phyloP scores from a whole-genome alignment of 2,888 invertebrate species.

The Cosmia pyralina region DNA sequence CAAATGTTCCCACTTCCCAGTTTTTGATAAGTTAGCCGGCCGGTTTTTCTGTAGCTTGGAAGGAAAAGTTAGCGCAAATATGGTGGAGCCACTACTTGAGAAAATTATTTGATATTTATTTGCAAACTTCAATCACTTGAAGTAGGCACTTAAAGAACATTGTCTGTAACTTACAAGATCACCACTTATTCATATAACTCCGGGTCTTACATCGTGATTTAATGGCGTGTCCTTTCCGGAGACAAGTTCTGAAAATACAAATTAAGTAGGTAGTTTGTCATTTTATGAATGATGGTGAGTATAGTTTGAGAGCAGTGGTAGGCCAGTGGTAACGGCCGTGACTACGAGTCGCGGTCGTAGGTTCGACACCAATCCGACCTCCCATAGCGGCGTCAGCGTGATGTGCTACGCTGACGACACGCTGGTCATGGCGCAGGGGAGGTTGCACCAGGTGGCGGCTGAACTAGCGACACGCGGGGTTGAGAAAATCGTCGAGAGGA shows the following conservation, averaged over 20 bases:
- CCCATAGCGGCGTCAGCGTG: no score
- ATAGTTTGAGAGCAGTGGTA: no score
- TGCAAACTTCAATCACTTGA: not conserved
- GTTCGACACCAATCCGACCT: no score
- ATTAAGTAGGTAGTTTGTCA: not conserved
- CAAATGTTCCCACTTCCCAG: slow-evolving; percentile 17
- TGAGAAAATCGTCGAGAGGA: no score
- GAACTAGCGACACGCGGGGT: no score
- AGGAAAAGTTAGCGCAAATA: slow-evolving; percentile 16
- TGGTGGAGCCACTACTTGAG: not conserved
- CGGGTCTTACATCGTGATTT: not conserved
- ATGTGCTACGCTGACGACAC: no score
- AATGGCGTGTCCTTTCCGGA: not conserved
- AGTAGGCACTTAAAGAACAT: not conserved
- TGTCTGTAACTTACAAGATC: not conserved
- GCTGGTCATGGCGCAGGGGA: no score
- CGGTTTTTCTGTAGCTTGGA: not conserved
- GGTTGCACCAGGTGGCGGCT: no score
- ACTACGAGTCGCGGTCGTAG: no score
- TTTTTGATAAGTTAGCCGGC: slow-evolving; percentile 6
- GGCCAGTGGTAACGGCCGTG: no score
- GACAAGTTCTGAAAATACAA: not conserved
- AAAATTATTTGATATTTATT: not conserved
- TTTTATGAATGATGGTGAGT: not conserved
- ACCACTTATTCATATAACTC: not conserved